phyloP scores from a whole-genome alignment of 37 sponge, comb jelly and placozoan species.

The Cliona cf. orientalis region DNA sequence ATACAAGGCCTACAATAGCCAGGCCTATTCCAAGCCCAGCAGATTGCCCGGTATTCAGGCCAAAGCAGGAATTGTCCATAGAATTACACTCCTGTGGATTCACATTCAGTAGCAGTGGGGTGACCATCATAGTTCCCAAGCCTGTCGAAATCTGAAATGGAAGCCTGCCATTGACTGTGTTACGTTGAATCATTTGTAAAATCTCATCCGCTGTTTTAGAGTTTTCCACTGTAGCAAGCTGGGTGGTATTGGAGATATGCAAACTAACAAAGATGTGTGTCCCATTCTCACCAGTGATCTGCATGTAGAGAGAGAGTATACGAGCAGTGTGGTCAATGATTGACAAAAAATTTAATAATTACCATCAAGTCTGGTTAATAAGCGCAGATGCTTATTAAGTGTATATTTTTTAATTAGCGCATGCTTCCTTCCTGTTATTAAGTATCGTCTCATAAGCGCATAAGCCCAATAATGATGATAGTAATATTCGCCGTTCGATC shows the following conservation, averaged over 20 bases:
- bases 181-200: neutral
- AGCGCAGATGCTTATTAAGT: too few relatives aligned
- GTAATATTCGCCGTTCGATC: too few relatives aligned
- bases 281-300: constrained; percentile 19
- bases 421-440: too few relatives aligned
- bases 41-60: neutral
- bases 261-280: constrained; percentile 14
- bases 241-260: constrained; percentile 13
- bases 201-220: constrained; percentile 11
- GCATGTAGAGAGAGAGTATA: too few relatives aligned
- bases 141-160: constrained; percentile 14
- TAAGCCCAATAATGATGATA: too few relatives aligned
- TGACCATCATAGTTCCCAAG: constrained; percentile 8
- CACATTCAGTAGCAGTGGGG: constrained; percentile 4
- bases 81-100: constrained; percentile 8
- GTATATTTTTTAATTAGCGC: too few relatives aligned
- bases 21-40: neutral
- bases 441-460: too few relatives aligned
- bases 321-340: too few relatives aligned
- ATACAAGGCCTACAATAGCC: neutral
- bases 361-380: too few relatives aligned
- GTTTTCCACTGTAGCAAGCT: constrained; percentile 9
- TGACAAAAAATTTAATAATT: too few relatives aligned
- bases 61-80: neutral
- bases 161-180: constrained; percentile 7